These are phyloP conservation scores for Pyrocephalus nanus DNA, from an alignment of 2,797 vertebrate species.

Conservation along the genomic window DNA sequence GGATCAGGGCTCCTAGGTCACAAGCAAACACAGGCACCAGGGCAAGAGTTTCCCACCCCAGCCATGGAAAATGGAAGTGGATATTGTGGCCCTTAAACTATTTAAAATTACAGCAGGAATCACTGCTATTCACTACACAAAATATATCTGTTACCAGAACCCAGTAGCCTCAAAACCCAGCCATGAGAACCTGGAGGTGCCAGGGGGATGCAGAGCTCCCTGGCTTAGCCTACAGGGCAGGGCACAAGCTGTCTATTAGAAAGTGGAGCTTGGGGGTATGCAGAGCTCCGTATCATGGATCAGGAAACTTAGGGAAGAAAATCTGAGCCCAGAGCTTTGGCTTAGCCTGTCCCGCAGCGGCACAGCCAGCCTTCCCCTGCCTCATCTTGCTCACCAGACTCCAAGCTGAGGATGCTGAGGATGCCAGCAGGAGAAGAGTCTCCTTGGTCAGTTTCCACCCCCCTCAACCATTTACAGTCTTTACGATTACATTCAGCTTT, in stretches of 20 bases:
- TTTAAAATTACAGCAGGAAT: background rate
- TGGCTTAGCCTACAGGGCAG: fast-evolving
- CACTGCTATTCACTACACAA: background rate
- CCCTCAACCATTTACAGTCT: background rate
- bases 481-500: background rate
- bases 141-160: background rate
- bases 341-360: fast-evolving
- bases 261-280: background rate
- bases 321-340: background rate
- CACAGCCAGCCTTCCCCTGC: background rate
- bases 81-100: background rate
- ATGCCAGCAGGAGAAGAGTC: background rate
- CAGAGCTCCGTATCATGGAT: background rate
- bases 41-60: background rate
- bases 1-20: background rate
- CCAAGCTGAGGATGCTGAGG: background rate
- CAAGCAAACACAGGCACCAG: background rate
- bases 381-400: background rate
- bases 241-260: fast-evolving
- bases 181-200: background rate
- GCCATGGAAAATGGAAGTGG: background rate
- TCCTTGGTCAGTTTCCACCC: background rate
- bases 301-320: background rate
- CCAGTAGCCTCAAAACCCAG: background rate
- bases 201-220: background rate